A percentile compares a stretch with the other conserved stretches of the same genome.
These are phyloP conservation scores for Scolanthus callimorphus DNA, from an alignment of 92 coral and sea anemone genomes.

Conservation along the genomic window DNA sequence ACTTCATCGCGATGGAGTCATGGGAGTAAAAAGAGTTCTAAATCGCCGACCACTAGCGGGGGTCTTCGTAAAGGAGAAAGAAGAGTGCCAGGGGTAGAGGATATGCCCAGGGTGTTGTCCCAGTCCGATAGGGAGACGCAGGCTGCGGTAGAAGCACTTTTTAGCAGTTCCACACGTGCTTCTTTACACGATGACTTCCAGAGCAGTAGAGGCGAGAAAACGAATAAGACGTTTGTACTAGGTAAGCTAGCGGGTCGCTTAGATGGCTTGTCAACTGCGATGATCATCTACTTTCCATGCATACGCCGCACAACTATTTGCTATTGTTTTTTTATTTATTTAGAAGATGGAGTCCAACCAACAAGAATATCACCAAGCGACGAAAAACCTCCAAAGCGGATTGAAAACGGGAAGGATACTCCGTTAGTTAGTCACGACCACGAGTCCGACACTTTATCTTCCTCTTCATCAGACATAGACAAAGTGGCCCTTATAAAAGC, in stretches of 20 bases:
- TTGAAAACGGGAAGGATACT: neutral
- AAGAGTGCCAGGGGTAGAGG: neutral
- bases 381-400: neutral
- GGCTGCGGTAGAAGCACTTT: slow-evolving; percentile 65
- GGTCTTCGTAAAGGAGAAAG: neutral
- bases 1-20: slow-evolving; percentile 44
- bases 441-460: neutral
- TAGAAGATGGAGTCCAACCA: neutral
- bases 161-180: slow-evolving; percentile 26
- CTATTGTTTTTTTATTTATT: neutral
- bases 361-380: neutral
- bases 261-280: too few relatives aligned
- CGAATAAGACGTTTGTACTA: slow-evolving; percentile 76
- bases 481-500: neutral
- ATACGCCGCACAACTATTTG: too few relatives aligned
- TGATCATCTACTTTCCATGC: too few relatives aligned
- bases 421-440: neutral
- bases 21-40: slow-evolving; percentile 29
- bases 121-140: slow-evolving; percentile 30
- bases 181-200: slow-evolving; percentile 58
- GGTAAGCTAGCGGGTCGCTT: slow-evolving; percentile 35
- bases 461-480: neutral
- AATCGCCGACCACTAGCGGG: slow-evolving; percentile 12
- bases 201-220: slow-evolving; percentile 66
- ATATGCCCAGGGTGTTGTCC: neutral